Percentiles rank a stretch among this genome's conserved stretches.
These are phyloP conservation scores for Hirundo rustica DNA, from an alignment of 2,797 vertebrate species.

Conservation along the genomic window DNA sequence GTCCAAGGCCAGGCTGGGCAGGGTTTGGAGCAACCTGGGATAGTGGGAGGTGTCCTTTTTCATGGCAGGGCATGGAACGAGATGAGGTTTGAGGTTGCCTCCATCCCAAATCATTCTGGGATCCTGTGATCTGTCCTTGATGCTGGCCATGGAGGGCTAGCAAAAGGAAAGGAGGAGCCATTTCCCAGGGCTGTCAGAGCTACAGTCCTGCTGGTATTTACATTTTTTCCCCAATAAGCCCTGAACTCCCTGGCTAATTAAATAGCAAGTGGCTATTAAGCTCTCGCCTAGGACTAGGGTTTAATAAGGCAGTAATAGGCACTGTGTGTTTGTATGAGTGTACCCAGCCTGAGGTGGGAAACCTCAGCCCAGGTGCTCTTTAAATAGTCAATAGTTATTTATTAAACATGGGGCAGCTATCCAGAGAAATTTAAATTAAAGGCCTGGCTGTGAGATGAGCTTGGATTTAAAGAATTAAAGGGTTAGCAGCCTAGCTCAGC, in stretches of 20 bases:
- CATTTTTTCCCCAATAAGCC: neutral
- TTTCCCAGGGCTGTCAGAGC: neutral
- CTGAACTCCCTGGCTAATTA: constrained; percentile 20
- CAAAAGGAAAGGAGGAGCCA: neutral
- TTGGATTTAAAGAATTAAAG: constrained; percentile 47
- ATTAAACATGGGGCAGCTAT: constrained; percentile 39
- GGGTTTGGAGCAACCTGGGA: neutral
- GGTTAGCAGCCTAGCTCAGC: neutral
- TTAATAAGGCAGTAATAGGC: constrained; percentile 39
- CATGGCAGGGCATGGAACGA: rapidly evolving
- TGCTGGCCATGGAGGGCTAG: neutral
- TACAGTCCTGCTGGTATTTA: neutral
- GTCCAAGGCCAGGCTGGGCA: rapidly evolving
- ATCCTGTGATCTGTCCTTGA: neutral
- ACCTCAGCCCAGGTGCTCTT: constrained; percentile 42
- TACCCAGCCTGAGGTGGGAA: constrained; percentile 34
- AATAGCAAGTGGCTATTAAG: constrained; percentile 28
- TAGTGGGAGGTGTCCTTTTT: neutral
- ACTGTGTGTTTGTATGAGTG: neutral
- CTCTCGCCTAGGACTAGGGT: neutral
- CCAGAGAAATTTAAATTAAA: constrained; percentile 51
- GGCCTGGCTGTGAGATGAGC: constrained; percentile 33
- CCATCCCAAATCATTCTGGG: neutral
- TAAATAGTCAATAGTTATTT: constrained; percentile 62
- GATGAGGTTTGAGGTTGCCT: neutral